Percentiles rank a stretch among this genome's conserved stretches.
Conservation (phyloP, 2,888 invertebrate species). For the Spisula solida region DNA sequence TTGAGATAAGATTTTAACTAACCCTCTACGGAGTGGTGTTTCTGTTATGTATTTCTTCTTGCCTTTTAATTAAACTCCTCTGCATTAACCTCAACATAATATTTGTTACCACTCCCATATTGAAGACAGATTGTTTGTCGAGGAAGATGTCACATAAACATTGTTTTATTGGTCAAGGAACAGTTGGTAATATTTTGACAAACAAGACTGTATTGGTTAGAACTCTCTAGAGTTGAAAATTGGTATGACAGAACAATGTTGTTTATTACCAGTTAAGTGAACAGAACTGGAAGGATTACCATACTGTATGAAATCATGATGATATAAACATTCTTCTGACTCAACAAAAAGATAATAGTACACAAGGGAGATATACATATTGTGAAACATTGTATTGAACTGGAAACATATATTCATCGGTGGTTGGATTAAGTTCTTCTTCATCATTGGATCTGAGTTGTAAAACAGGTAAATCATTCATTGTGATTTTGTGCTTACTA, state of each 20-base stretch:
- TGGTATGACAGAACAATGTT: neutral
- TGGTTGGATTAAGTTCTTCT: no score
- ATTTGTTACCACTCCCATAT: neutral
- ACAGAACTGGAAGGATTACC: neutral
- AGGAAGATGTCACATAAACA: neutral
- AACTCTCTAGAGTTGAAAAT: neutral
- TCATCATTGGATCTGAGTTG: no score
- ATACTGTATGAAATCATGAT: no score
- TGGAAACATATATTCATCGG: no score
- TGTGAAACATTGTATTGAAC: no score
- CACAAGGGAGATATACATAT: no score
- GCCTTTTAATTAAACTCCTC: neutral
- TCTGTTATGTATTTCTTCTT: neutral
- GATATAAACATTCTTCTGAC: no score
- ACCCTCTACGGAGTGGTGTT: neutral
- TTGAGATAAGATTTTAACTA: neutral
- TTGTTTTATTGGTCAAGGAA: slow-evolving; percentile 3
- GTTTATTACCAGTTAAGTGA: neutral
- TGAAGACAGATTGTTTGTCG: neutral
- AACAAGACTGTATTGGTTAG: neutral
- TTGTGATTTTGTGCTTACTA: no score
- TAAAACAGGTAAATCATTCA: no score
- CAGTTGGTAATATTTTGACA: neutral
- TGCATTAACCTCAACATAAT: no score
- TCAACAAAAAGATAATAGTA: no score